Percentiles rank a stretch among this genome's conserved stretches.
phyloP scores from a whole-genome alignment of 2,113 vertebrate genomes.

The Acanthochromis polyacanthus region DNA sequence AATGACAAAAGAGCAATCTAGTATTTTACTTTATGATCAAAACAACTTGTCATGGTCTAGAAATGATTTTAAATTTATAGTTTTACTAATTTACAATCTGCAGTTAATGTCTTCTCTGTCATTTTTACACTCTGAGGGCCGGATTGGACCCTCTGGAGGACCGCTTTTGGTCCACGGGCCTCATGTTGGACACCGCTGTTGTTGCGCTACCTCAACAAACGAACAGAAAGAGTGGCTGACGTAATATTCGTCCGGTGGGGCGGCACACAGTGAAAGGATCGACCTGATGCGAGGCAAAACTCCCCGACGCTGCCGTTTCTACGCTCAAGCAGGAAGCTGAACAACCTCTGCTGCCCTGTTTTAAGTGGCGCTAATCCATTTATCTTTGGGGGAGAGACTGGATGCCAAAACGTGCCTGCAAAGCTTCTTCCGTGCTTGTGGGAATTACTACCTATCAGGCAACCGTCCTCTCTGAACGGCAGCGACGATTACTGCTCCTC shows the following conservation, averaged over 20 bases:
- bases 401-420: slow-evolving; percentile 43
- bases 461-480: slow-evolving; percentile 35
- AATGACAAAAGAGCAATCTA: too few relatives aligned
- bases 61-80: too few relatives aligned
- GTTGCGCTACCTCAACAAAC: slow-evolving; percentile 48
- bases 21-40: too few relatives aligned
- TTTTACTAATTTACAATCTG: too few relatives aligned
- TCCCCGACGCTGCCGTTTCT: slow-evolving; percentile 5
- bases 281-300: slow-evolving; percentile 56
- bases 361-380: slow-evolving; percentile 73
- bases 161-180: too few relatives aligned
- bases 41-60: too few relatives aligned
- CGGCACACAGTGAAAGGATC: slow-evolving; percentile 33
- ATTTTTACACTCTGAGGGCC: too few relatives aligned
- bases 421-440: slow-evolving; percentile 51
- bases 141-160: too few relatives aligned
- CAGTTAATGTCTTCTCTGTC: too few relatives aligned
- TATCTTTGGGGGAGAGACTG: slow-evolving; percentile 37
- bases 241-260: slow-evolving; percentile 30
- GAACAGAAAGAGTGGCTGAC: slow-evolving; percentile 26
- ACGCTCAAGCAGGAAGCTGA: slow-evolving; percentile 33
- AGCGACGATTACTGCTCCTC: slow-evolving; percentile 44
- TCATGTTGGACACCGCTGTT: slow-evolving; percentile 6
- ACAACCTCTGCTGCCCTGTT: slow-evolving; percentile 47
- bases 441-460: slow-evolving; percentile 46